Evolutionary conservation across 2,113 vertebrate species (phyloP), one percentile per base, ranked within the genome.

Genomic region (Scytalopus superciliaris): DNA sequence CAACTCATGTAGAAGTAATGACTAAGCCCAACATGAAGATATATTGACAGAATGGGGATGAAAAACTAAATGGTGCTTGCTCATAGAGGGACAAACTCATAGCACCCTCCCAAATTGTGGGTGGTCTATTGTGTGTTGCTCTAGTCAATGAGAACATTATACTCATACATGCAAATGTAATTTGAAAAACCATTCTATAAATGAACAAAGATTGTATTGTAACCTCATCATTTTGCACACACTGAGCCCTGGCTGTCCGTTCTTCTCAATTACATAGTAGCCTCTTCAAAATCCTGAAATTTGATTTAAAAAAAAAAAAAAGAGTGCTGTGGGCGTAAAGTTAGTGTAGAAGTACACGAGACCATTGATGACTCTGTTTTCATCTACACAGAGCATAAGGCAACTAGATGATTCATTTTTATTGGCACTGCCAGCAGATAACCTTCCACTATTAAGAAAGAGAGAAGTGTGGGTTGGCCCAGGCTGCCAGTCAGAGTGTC

Each of bases 341-440:
- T 93, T 96, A 92, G 64, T 70, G 19, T 16, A 92, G 72, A 91
- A 94, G 68, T 56, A 91, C 87, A 68, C 79, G 92, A 70, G 78
- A 64, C 72, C 83, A 60, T 44, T 93, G 88, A 74, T 84, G 92
- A 84, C 73, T 96, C 62, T 92, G 76, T 95, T 96, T 96, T 89
- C 83, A 86, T 80, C 82, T 8, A 2, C 59, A 49, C 64, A 50
- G 85, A 96, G 77, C 90, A 93, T 39, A 80, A 94, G 94, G 92
- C 92, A 92, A 86, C 72, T 74, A 90, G 92, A 95, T 91, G 94
- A 95, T 89, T 97, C 94, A 92, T 97, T 94, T 96, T 95, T 86
- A 40, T 93, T 96, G 96, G 94, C 94, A 94, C 64, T 87, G 60
- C 68, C 77, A 39, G 27, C 52, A 88, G 88, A 95, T 77, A 74